These are phyloP conservation scores for Monomorium pharaonis DNA, from an alignment of 1,140 invertebrate genomes.

Conservation along the genomic window DNA sequence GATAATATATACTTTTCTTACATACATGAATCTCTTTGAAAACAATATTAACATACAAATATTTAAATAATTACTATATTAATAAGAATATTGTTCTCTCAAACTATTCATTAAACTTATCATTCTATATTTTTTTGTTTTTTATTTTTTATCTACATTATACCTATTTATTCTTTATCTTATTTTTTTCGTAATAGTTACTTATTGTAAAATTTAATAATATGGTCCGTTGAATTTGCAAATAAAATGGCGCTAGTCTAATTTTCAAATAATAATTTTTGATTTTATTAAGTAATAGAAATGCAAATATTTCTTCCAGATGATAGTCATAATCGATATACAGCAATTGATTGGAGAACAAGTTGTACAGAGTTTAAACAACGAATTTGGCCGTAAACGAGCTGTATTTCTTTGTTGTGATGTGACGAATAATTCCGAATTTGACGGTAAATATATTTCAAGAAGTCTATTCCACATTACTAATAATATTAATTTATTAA, in stretches of 20 bases:
- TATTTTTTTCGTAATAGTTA: not conserved
- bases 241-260: too few species aligned
- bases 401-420: slow-evolving; percentile 84
- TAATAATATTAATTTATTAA: not conserved
- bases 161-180: too few species aligned
- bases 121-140: too few species aligned
- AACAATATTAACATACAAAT: too few species aligned
- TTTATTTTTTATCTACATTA: too few species aligned
- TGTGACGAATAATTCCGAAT: slow-evolving; percentile 81
- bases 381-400: slow-evolving; percentile 83
- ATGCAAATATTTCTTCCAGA: slow-evolving; percentile 62
- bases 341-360: slow-evolving; percentile 75
- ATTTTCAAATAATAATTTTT: too few species aligned
- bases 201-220: not conserved
- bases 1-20: too few species aligned
- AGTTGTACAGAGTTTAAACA: slow-evolving; percentile 78
- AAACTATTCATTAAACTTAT: not conserved
- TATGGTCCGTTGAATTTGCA: too few species aligned
- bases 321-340: slow-evolving; percentile 81
- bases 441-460: slow-evolving; percentile 69
- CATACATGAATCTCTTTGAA: too few species aligned
- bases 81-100: not conserved
- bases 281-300: not conserved
- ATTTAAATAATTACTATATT: not conserved
- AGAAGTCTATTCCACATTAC: not conserved